phyloP scores from a whole-genome alignment of 2,113 vertebrate genomes.

The Gracilinanus agilis region DNA sequence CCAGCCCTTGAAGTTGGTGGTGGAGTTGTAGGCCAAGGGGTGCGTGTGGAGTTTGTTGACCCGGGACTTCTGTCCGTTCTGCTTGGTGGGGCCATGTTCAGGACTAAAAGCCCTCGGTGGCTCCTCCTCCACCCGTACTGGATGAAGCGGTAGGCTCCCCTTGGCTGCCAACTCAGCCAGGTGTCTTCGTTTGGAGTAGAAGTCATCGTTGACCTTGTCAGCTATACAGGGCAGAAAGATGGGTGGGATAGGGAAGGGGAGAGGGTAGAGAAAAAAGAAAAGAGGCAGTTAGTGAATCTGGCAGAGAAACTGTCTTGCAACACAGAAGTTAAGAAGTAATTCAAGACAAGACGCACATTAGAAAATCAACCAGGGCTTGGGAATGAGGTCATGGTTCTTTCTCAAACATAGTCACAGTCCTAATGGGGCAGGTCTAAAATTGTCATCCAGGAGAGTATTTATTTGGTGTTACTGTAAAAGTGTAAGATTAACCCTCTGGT shows the following conservation, averaged over 20 bases:
- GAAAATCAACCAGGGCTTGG: slow-evolving; percentile 41
- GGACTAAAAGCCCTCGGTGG: slow-evolving; percentile 88
- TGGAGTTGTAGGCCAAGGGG: slow-evolving; percentile 92
- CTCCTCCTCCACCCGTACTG: slow-evolving; percentile 91
- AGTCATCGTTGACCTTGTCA: slow-evolving; percentile 95
- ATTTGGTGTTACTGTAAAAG: background rate
- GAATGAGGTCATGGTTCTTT: background rate
- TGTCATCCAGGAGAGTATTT: background rate
- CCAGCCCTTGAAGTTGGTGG: slow-evolving; percentile 95
- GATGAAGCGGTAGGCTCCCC: slow-evolving; percentile 93
- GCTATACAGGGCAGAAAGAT: slow-evolving; percentile 81
- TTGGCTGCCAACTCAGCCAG: slow-evolving; percentile 94
- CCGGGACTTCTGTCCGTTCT: slow-evolving; percentile 93
- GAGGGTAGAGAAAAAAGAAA: slow-evolving; percentile 27
- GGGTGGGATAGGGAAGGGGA: background rate
- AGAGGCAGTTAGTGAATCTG: slow-evolving; percentile 59
- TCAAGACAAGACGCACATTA: slow-evolving; percentile 47
- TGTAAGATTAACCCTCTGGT: background rate
- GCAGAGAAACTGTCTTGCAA: background rate
- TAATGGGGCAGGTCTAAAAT: background rate
- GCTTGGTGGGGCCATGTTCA: slow-evolving; percentile 89
- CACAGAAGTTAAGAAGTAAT: slow-evolving; percentile 4
- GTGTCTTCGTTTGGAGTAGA: slow-evolving; percentile 94
- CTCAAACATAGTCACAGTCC: background rate
- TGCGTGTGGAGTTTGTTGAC: slow-evolving; percentile 88